Evolutionary conservation across 2,888 invertebrate species (phyloP).

Genomic region (Horisme vitalbata): DNA sequence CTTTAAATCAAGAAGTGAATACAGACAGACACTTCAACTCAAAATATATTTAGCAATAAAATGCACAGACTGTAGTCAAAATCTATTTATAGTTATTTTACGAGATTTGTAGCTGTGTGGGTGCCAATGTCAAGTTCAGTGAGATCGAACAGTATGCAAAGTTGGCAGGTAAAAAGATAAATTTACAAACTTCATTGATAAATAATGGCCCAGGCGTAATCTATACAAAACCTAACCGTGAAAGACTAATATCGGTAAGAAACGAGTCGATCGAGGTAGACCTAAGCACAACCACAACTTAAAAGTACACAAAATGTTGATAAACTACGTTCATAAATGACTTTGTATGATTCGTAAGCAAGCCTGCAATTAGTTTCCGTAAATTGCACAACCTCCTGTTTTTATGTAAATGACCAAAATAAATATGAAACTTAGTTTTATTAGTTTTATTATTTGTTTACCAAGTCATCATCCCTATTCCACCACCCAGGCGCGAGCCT

Average conservation of each 20-base stretch:
- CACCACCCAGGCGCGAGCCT: conserved; percentile 30
- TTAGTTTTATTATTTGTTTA: no score
- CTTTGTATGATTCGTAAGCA: conserved; percentile 6
- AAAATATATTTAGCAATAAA: not conserved
- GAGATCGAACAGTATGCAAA: not conserved
- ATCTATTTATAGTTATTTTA: conserved; percentile 10
- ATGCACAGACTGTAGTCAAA: not conserved
- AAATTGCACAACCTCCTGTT: conserved; percentile 7
- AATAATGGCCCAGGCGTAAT: not conserved
- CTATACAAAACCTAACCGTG: conserved; percentile 10
- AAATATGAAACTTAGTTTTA: conserved; percentile 12
- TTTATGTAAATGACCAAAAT: conserved; percentile 14
- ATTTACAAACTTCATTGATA: not conserved
- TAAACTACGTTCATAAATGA: conserved; percentile 10
- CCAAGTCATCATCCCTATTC: no score
- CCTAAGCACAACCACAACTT: no score
- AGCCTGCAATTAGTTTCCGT: conserved; percentile 12
- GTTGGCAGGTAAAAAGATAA: not conserved
- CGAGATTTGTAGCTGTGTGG: conserved; percentile 6
- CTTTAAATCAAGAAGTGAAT: no score
- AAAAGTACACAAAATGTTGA: no score
- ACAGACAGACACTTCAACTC: not conserved
- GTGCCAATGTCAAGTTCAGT: conserved; percentile 14
- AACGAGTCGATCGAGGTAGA: no score
- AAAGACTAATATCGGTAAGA: conserved; percentile 4